These are phyloP conservation scores for Tenthredo notha DNA, from an alignment of 2,888 invertebrate species.

Conservation along the genomic window DNA sequence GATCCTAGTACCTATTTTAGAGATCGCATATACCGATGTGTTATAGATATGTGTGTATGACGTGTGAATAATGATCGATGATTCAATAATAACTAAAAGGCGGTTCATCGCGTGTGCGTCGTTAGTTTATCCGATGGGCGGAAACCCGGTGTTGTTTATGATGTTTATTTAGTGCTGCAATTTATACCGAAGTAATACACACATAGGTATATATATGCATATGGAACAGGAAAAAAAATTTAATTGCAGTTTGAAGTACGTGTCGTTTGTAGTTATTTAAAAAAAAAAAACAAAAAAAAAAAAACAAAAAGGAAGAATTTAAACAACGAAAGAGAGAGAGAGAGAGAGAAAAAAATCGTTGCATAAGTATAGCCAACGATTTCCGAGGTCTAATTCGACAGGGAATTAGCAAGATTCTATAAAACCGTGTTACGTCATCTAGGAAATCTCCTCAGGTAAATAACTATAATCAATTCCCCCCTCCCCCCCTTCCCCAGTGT, in stretches of 20 bases:
- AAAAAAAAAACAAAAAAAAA: not conserved
- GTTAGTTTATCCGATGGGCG: constrained; percentile 51
- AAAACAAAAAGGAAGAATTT: not conserved
- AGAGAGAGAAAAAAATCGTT: not conserved
- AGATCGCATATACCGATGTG: not conserved
- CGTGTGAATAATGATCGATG: constrained; percentile 29
- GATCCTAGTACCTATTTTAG: not conserved
- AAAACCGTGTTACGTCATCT: constrained; percentile 33
- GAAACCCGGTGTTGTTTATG: constrained; percentile 39
- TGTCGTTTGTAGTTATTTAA: not conserved
- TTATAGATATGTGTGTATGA: not conserved
- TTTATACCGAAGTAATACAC: not conserved
- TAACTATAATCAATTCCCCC: constrained; percentile 30
- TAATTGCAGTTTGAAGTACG: not conserved
- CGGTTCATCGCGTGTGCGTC: constrained; percentile 32
- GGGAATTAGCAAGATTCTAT: not conserved
- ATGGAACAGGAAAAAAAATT: not conserved
- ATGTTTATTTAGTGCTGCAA: constrained; percentile 4
- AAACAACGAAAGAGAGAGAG: not conserved
- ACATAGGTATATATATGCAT: not conserved
- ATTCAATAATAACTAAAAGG: constrained; percentile 7
- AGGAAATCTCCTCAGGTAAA: constrained; percentile 36
- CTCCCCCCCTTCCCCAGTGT: too few species aligned
- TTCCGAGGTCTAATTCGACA: not conserved
- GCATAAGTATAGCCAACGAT: not conserved